A percentile compares a stretch with the other conserved stretches of the same genome.
Evolutionary conservation across 2,113 vertebrate species (phyloP).

Genomic region (Zapornia atra): DNA sequence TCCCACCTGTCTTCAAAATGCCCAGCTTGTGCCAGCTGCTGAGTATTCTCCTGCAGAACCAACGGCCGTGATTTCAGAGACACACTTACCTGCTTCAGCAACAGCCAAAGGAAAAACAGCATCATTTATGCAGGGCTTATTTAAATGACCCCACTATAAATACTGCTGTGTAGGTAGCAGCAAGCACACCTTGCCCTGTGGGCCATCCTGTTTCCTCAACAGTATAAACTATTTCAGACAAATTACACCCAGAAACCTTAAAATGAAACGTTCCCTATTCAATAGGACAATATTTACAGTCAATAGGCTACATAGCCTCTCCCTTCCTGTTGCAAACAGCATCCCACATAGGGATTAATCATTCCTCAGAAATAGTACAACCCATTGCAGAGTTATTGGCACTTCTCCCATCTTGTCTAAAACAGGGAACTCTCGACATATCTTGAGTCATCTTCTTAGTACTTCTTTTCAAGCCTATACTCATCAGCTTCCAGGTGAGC

Average conservation of each 20-base stretch:
- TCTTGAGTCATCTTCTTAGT: conserved; percentile 19
- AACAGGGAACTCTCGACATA: neutral
- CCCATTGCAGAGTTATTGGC: neutral
- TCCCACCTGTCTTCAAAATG: neutral
- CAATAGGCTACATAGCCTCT: neutral
- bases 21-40: neutral
- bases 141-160: neutral
- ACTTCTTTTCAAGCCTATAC: neutral
- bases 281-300: neutral
- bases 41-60: neutral
- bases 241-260: neutral
- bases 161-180: neutral
- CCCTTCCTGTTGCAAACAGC: conserved; percentile 39
- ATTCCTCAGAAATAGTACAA: neutral
- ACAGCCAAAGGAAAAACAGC: no score
- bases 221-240: neutral
- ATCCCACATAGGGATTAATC: neutral
- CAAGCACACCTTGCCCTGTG: neutral
- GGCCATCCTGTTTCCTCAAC: conserved; percentile 20
- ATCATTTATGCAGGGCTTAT: neutral
- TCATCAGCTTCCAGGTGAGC: neutral
- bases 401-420: neutral
- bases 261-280: neutral
- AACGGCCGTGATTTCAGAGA: fast-evolving
- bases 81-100: neutral